phyloP scores from a whole-genome alignment of 2,888 invertebrate species.

The Torymus texanus region DNA sequence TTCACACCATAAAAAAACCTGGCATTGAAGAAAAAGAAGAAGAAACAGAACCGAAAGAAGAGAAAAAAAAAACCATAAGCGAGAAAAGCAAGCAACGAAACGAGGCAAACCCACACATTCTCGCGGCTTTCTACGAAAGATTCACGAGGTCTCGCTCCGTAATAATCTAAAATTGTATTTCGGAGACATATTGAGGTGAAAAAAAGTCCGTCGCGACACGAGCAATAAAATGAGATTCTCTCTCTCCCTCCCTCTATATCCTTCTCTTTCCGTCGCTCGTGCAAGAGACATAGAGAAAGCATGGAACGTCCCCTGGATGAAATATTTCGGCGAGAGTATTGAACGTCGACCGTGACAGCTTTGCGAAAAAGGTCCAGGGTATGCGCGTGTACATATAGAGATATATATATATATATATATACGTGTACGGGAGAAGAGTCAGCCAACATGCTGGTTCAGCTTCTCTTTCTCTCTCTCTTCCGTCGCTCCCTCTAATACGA shows the following conservation, averaged over 20 bases:
- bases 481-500: conserved; percentile 39
- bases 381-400: too few species aligned
- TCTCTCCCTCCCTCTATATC: not conserved
- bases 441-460: conserved; percentile 34
- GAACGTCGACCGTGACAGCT: conserved; percentile 55
- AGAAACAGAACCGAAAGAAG: not conserved
- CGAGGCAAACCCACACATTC: not conserved
- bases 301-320: conserved; percentile 34
- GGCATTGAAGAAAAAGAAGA: not conserved
- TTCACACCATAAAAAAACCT: conserved; percentile 3
- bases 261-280: not conserved
- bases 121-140: conserved; percentile 26
- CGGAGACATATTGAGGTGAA: conserved; percentile 53
- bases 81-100: too few species aligned
- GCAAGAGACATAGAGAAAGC: not conserved
- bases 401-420: too few species aligned
- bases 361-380: conserved; percentile 53
- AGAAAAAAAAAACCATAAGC: too few species aligned
- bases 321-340: conserved; percentile 50
- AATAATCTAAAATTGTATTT: conserved; percentile 54
- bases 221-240: conserved; percentile 48
- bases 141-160: conserved; percentile 20
- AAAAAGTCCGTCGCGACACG: conserved; percentile 23
- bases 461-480: conserved; percentile 33
- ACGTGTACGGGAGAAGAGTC: not conserved